Base-by-base conservation (phyloP, 2,888 invertebrate species). In the Epinotia demarniana region DNA sequence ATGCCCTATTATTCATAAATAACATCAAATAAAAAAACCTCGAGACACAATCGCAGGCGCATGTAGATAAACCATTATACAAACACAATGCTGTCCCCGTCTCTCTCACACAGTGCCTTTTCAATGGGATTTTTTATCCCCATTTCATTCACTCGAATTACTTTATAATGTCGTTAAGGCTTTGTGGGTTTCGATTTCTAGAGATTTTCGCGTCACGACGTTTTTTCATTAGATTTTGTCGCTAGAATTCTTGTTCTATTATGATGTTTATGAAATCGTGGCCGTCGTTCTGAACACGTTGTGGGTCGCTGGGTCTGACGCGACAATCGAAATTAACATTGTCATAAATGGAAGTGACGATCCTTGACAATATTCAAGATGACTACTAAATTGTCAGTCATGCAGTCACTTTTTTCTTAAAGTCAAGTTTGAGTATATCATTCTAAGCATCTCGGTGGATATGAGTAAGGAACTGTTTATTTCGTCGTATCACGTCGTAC, bases 31-130 rank as follows among this genome's bases (percentile, higher is more conserved):
- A 87, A 86, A 88, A 86, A 82, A 87, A 88, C 87, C 82, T 84
- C 86, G 82, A 84, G 87, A 87, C 89, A 91, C 91, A 92, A 90
- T 92, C 89, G 88, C 86, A 86, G 86, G 86, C 86, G 89, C 89
- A 89, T 91, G 91, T 89, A 90, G 90, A 91, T 90, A 92, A 85
- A 89, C 89, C 84, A 91, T 92, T 92, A 91, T 93, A 87, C 86
- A 85, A 85, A 89, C 85, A 93, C 93, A 93, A 93, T 92, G 89
- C 86, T 86, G 81, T 81, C 79, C 81, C 81, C 81, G 83, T 87
- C 90, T 81, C 83, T 80, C 79, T 87, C 86, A 72, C 78, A 77
- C 83, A 77, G 79, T 78, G 79, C 77, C 77, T 81, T 83, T 77
- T 81, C 80, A 86, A 86, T 87, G 81, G 77, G 72, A 80, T 73